These are phyloP conservation scores for Chrysocyon brachyurus DNA, from an alignment of 2,797 vertebrate genomes.

Conservation along the genomic window DNA sequence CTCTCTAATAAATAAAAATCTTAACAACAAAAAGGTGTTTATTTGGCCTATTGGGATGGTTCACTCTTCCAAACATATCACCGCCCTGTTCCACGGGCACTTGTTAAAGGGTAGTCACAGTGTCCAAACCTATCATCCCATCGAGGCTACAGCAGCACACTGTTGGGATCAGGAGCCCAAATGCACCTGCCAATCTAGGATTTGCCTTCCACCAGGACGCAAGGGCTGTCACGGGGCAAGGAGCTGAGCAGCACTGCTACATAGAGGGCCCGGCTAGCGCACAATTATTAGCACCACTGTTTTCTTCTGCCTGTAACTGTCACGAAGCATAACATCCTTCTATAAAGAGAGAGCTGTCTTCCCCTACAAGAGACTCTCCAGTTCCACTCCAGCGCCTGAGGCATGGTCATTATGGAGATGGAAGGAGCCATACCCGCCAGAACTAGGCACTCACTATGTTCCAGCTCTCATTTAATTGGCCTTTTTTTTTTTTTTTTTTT, in stretches of 20 bases:
- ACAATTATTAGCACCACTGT: not conserved
- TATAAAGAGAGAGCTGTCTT: not conserved
- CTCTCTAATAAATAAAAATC: too few species aligned
- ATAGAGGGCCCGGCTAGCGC: not conserved
- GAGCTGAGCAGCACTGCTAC: not conserved
- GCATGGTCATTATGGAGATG: not conserved
- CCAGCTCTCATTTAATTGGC: not conserved
- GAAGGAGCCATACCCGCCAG: not conserved
- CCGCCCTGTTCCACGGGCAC: not conserved
- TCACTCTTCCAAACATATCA: not conserved
- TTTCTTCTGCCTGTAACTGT: conserved; percentile 39
- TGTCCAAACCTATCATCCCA: too few species aligned
- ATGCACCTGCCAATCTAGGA: not conserved
- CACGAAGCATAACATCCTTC: conserved; percentile 1
- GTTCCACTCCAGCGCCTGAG: not conserved
- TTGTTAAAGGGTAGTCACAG: not conserved
- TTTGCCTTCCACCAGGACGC: not conserved
- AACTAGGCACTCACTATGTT: not conserved
- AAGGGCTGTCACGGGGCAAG: accelerated
- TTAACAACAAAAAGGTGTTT: not conserved
- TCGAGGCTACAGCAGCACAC: accelerated
- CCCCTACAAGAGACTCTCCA: not conserved
- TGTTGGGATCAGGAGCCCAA: too few species aligned
- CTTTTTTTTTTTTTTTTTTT: conserved; percentile 53
- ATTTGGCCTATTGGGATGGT: not conserved